A percentile compares a stretch with the other conserved stretches of the same genome.
Evolutionary conservation across 2,888 invertebrate species (phyloP).

Genomic region (Hermodice carunculata): DNA sequence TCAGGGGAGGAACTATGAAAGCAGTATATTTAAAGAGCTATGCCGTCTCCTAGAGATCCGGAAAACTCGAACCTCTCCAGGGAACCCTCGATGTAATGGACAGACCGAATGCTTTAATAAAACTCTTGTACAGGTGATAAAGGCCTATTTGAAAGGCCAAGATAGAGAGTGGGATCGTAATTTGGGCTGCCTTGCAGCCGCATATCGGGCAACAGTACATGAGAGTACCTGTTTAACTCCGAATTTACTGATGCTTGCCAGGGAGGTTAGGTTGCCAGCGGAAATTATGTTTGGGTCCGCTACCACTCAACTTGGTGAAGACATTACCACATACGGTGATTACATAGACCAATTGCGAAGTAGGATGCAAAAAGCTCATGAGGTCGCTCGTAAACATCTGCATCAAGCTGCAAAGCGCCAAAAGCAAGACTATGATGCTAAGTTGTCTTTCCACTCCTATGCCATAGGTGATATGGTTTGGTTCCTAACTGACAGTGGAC

Average conservation of each 20-base stretch:
- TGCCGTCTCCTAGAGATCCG: neutral
- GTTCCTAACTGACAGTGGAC: too few relatives aligned
- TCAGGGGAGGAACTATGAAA: neutral
- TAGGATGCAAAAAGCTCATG: neutral
- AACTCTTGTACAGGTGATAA: neutral
- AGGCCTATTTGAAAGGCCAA: neutral
- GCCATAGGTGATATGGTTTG: too few relatives aligned
- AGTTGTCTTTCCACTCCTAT: neutral
- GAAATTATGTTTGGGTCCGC: too few relatives aligned
- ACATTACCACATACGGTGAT: neutral
- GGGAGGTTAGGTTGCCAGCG: neutral
- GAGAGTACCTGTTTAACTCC: too few relatives aligned
- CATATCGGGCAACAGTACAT: neutral
- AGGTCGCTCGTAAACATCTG: neutral
- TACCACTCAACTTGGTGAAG: neutral
- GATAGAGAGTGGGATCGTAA: neutral
- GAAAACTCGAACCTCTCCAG: neutral
- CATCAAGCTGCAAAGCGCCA: neutral
- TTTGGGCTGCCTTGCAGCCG: neutral
- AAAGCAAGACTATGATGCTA: neutral
- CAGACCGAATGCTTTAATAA: neutral
- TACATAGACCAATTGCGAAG: neutral
- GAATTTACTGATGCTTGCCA: too few relatives aligned
- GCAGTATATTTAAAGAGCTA: neutral
- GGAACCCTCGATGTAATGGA: neutral